phyloP scores from a whole-genome alignment of 2,113 vertebrate genomes.

The Fukomys damarensis region DNA sequence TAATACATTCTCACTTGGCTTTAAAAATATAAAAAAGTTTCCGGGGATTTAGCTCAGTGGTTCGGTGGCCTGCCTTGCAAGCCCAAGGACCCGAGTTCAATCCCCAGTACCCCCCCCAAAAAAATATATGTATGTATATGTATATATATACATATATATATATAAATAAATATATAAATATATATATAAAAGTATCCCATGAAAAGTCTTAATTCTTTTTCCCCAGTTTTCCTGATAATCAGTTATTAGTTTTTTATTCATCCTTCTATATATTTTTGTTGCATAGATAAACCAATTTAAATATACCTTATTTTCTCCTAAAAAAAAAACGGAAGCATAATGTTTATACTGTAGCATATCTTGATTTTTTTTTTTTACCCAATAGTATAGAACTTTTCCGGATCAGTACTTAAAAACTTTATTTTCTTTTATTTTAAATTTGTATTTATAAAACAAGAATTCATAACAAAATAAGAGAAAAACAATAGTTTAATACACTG shows the following conservation, averaged over 20 bases:
- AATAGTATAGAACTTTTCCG: neutral
- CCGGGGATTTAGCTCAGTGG: no score
- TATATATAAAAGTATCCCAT: no score
- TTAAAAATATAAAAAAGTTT: slow-evolving; percentile 1
- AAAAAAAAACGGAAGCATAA: slow-evolving; percentile 4
- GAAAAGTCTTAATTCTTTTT: neutral
- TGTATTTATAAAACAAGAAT: neutral
- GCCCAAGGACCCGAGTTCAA: no score
- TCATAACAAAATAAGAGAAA: neutral
- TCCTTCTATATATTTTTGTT: slow-evolving; percentile 31
- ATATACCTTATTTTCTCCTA: slow-evolving; percentile 29
- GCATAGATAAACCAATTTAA: neutral
- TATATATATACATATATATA: no score
- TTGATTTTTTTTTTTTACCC: slow-evolving; percentile 22
- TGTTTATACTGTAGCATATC: neutral
- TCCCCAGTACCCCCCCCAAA: no score
- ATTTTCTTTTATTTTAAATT: neutral
- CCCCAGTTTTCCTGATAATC: neutral
- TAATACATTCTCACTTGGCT: neutral
- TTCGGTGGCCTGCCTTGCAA: no score
- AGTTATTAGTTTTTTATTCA: slow-evolving; percentile 19
- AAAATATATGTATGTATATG: no score
- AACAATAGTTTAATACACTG: neutral
- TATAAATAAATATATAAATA: no score
- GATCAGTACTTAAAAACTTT: neutral